Evolutionary conservation across 2,888 invertebrate species (phyloP).

Genomic region (Hipparchia semele): DNA sequence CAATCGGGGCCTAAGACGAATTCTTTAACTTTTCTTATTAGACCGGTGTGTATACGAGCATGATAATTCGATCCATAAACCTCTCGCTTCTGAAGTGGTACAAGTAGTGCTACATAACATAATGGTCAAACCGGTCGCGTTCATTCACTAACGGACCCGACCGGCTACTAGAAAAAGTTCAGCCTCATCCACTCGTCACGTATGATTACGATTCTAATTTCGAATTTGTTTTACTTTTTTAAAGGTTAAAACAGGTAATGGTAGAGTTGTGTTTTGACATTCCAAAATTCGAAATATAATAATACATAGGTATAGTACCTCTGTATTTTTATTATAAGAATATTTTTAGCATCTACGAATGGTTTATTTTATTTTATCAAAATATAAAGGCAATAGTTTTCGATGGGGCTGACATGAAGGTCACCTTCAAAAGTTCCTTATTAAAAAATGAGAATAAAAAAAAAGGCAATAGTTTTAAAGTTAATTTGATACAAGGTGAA

Average conservation of each 20-base stretch:
- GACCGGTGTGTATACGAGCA: conserved; percentile 36
- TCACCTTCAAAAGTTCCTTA: no score
- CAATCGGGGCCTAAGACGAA: conserved; percentile 28
- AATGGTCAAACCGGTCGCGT: conserved; percentile 55
- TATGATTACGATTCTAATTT: conserved; percentile 41
- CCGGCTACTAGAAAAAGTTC: conserved; percentile 45
- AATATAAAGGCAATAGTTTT: no score
- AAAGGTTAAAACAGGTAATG: neutral
- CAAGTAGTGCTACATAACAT: conserved; percentile 44
- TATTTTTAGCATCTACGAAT: no score
- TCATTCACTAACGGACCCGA: conserved; percentile 58
- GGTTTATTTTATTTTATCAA: no score
- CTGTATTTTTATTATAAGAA: no score
- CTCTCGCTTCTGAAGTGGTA: conserved; percentile 47
- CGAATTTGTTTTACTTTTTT: conserved; percentile 34
- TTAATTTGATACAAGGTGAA: neutral
- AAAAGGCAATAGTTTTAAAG: no score
- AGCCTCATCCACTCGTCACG: conserved; percentile 41
- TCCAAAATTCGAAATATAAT: conserved; percentile 10
- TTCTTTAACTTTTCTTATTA: conserved; percentile 32
- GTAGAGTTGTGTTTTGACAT: conserved; percentile 7
- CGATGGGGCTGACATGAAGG: no score
- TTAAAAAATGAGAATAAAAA: no score
- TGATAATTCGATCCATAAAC: conserved; percentile 50
- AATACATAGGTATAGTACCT: neutral